Conservation (phyloP, 2,888 invertebrate genomes). For the Sabellastarte sp. region DNA sequence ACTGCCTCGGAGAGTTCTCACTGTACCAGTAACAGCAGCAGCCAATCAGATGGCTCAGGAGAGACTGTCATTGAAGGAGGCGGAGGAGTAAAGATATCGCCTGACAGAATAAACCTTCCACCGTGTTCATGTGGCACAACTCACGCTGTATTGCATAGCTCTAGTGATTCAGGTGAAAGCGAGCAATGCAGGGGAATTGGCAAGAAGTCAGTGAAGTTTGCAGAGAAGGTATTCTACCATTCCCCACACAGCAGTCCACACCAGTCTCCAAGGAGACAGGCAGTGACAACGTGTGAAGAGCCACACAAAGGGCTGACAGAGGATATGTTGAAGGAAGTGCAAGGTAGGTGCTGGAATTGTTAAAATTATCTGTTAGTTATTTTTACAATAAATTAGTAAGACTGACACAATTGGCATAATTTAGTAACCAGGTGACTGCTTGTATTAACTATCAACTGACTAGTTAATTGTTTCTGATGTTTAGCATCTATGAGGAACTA, state of each 20-base stretch:
- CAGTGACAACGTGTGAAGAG: too few relatives aligned
- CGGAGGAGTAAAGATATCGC: not conserved
- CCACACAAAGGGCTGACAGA: too few relatives aligned
- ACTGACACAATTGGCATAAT: too few relatives aligned
- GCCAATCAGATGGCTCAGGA: not conserved
- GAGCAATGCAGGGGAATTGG: slow-evolving; percentile 15
- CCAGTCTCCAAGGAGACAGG: slow-evolving; percentile 19
- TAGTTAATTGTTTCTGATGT: too few relatives aligned
- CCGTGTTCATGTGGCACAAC: slow-evolving; percentile 13
- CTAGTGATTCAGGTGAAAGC: slow-evolving; percentile 10
- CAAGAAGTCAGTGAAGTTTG: slow-evolving; percentile 55
- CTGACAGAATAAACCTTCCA: slow-evolving; percentile 10
- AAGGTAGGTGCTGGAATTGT: too few relatives aligned
- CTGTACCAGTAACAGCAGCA: not conserved
- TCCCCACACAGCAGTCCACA: slow-evolving; percentile 32
- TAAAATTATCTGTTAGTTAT: too few relatives aligned
- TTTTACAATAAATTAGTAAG: too few relatives aligned
- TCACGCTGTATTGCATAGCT: slow-evolving; percentile 14
- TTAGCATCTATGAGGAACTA: too few relatives aligned
- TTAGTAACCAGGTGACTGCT: too few relatives aligned
- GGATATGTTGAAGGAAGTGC: too few relatives aligned
- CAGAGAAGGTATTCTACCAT: slow-evolving; percentile 55
- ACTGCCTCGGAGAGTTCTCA: not conserved
- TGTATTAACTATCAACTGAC: too few relatives aligned
- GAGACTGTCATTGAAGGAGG: not conserved